phyloP scores from a whole-genome alignment of 2,888 invertebrate genomes.

The Parnassius glacialis region DNA sequence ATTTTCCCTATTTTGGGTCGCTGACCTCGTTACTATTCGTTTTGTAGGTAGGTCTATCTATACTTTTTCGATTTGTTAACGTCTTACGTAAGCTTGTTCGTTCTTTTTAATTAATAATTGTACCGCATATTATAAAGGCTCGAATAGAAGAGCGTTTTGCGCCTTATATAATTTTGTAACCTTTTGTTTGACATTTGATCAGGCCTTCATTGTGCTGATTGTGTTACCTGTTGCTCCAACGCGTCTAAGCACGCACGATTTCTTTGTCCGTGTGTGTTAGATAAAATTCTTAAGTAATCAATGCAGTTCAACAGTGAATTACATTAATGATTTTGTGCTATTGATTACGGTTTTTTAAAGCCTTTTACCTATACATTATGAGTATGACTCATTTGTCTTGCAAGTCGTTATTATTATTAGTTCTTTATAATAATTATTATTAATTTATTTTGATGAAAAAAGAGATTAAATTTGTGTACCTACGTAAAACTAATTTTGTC shows the following conservation, averaged over 20 bases:
- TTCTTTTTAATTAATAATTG: constrained; percentile 61
- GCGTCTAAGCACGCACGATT: constrained; percentile 19
- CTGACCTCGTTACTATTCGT: constrained; percentile 52
- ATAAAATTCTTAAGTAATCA: constrained; percentile 20
- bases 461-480: no score
- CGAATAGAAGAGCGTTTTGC: constrained; percentile 41
- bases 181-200: constrained; percentile 70
- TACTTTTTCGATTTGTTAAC: constrained; percentile 57
- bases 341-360: no score
- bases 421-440: no score
- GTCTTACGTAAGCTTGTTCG: constrained; percentile 60
- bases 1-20: constrained; percentile 67
- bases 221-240: constrained; percentile 39
- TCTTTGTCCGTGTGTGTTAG: constrained; percentile 17
- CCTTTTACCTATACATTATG: no score
- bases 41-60: constrained; percentile 54
- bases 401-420: no score
- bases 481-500: no score
- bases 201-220: constrained; percentile 49
- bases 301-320: constrained; percentile 4
- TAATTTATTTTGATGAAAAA: no score
- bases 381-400: no score
- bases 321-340: background rate
- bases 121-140: constrained; percentile 53
- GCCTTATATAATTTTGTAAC: constrained; percentile 66